Evolutionary conservation across 2,113 vertebrate genomes (phyloP), one percentile per base, ranked within the genome.

Genomic region (Chamaea fasciata): DNA sequence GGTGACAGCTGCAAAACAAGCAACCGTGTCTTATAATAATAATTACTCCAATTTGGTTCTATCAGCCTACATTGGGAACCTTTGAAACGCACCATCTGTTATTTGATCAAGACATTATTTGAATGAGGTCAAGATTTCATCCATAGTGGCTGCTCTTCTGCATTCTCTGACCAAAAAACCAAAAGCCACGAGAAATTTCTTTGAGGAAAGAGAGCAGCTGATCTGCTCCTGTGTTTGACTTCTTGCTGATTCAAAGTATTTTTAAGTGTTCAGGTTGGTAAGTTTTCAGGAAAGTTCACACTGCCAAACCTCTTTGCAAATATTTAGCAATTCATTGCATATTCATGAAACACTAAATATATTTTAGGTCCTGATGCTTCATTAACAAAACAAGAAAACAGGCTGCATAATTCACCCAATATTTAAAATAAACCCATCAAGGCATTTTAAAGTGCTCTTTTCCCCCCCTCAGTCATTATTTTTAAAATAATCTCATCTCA

Each of bases 321-420:
- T 74, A 85, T 95, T 95, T 88, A 90, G 88, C 37, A 71, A 75
- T 88, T 89, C 35, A 42, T 89, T 93, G 92, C 50, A 93, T 94
- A 95, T 95, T 95, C 94, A 96, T 94, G 59, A 79, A 90, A 90
- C 24, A 63, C 68, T 83, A 91, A 92, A 86, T 92, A 69, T 94
- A 91, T 95, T 96, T 94, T 94, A 92, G 87, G 76, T 83, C 50
- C 39, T 46, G 30, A 90, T 94, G 76, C 65, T 94, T 95, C 90
- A 91, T 95, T 95, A 96, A 94, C 81, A 95, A 90, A 95, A 90
- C 84, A 85, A 93, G 92, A 91, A 95, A 94, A 83, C 49, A 83
- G 85, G 6, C 81, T 93, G 74, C 59, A 92, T 96, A 90, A 90
- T 89, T 92, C 64, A 83, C 50, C 27, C 37, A 92, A 57, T 95